phyloP scores from a whole-genome alignment of 2,113 vertebrate genomes.

The Sphyrna mokarran region DNA sequence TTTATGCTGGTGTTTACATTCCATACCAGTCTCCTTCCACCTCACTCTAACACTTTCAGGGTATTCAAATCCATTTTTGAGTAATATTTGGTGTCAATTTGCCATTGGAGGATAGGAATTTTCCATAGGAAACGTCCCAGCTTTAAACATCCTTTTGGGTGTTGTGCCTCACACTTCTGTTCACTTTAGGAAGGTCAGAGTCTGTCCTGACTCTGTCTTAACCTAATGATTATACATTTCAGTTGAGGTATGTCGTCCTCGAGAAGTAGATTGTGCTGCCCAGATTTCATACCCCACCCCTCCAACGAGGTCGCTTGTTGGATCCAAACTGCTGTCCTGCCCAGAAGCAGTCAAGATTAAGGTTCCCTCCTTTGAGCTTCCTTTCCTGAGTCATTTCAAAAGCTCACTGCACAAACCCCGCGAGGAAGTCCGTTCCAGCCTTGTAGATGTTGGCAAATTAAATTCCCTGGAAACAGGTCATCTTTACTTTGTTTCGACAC shows the following conservation, averaged over 20 bases:
- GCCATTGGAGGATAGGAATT: no score
- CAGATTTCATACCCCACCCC: neutral
- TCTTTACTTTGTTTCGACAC: slow-evolving; percentile 53
- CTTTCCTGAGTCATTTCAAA: neutral
- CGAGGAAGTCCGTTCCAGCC: neutral
- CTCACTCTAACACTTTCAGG: no score
- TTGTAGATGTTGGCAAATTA: neutral
- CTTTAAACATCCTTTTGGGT: no score
- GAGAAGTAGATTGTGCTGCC: neutral
- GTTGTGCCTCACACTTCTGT: neutral
- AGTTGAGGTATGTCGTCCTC: neutral
- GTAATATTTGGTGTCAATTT: no score
- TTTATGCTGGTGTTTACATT: no score
- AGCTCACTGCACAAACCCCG: neutral
- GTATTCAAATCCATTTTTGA: no score
- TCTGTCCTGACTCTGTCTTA: neutral
- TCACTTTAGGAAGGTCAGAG: neutral
- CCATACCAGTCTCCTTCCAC: no score
- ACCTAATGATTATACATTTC: neutral
- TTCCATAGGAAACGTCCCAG: no score
- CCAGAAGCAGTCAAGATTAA: neutral
- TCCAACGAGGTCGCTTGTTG: neutral
- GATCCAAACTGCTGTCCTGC: neutral
- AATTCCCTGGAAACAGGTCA: neutral
- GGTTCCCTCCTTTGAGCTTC: neutral